Base-by-base conservation (phyloP, 30 jellyfish, hydroid and myxozoan species). In the Aurelia sp. region DNA sequence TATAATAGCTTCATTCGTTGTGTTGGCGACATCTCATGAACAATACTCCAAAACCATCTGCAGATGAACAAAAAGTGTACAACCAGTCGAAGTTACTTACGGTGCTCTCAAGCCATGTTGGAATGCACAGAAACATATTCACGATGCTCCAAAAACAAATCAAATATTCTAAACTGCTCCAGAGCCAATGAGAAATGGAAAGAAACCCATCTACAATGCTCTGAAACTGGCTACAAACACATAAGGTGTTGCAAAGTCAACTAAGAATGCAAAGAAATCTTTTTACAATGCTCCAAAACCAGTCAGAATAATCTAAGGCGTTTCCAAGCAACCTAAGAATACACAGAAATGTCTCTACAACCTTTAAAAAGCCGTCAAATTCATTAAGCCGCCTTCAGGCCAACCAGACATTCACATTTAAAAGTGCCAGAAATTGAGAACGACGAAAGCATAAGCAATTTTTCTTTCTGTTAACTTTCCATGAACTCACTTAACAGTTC, bases 11-110 rank as follows among this genome's bases (percentile, higher is more conserved):
- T 83, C 84, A 81, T 96, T 11, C 98, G 91, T 59, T 92, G 94
- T 16, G 51, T n/a, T 13, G 98, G 90, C 27, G 96, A 30, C 98
- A 92, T 92, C 50, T 92, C 88, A 17, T 66, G 77, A 19, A 92
- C 91, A 0, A 92, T 92, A 44, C 91, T 66, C 98, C 98, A 92
- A 66, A 92, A 92, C 98, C 98, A 92, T 15, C 97, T 90, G 19
- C 15, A 40, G 48, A 57, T 18, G 62, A 48, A 51, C 6, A 30
- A 55, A 27, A 55, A 27, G 33, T 27, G 33, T 27, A n/a, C n/a
- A n/a, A n/a, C n/a, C n/a, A n/a, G n/a, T n/a, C n/a, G n/a, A 41
- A 41, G 4, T 11, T 41, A 41, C 7, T 66, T 21, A 20, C 20
- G 12, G 21, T 18, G 44, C 37, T 66, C 70, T 11, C 3, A 60